phyloP scores from a whole-genome alignment of 2,888 invertebrate genomes.

The Melinaea menophilus region DNA sequence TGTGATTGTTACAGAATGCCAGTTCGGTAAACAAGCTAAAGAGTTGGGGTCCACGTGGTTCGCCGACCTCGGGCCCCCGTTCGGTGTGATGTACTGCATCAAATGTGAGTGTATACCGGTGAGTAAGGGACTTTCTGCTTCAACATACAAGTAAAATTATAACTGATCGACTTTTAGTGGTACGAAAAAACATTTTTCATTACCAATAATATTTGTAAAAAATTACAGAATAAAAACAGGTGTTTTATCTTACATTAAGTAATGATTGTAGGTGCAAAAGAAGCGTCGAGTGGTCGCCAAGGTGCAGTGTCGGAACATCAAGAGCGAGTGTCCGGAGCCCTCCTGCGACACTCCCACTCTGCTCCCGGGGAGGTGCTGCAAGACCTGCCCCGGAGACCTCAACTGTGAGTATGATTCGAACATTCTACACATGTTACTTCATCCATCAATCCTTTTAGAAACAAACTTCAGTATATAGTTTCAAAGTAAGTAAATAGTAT shows the following conservation, averaged over 20 bases:
- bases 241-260: slow-evolving; percentile 6
- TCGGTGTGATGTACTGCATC: slow-evolving; percentile 96
- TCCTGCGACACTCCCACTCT: slow-evolving; percentile 91
- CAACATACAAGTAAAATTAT: slow-evolving; percentile 2
- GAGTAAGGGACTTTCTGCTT: slow-evolving; percentile 70
- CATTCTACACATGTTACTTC: too few relatives aligned
- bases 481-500: too few relatives aligned
- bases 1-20: slow-evolving; percentile 89
- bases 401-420: slow-evolving; percentile 78
- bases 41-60: slow-evolving; percentile 95
- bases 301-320: slow-evolving; percentile 93
- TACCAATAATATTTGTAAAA: not conserved
- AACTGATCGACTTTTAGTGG: not conserved
- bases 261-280: slow-evolving; percentile 84
- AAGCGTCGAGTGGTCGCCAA: slow-evolving; percentile 92
- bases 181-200: too few relatives aligned
- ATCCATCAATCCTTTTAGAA: not conserved
- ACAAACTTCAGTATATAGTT: not conserved
- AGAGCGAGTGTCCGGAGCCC: slow-evolving; percentile 93
- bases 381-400: slow-evolving; percentile 90
- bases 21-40: slow-evolving; percentile 91
- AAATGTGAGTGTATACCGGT: slow-evolving; percentile 96
- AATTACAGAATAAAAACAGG: not conserved
- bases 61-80: slow-evolving; percentile 94
- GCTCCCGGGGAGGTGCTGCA: slow-evolving; percentile 92